phyloP scores from a whole-genome alignment of 2,113 vertebrate genomes.

The Colinus virginianus region DNA sequence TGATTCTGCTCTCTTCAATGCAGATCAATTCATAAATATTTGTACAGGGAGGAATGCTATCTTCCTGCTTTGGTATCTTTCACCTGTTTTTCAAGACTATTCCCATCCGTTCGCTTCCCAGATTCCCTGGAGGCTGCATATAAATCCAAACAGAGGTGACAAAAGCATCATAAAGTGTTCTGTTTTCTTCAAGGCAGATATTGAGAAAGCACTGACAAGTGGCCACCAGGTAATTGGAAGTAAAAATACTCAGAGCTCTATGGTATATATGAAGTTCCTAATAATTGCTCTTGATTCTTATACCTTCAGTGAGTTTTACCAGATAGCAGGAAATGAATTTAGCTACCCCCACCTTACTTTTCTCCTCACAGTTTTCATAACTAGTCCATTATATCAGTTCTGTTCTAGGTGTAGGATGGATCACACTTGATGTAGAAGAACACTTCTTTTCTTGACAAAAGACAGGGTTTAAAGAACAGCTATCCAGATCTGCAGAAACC shows the following conservation, averaged over 20 bases:
- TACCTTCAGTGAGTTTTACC: conserved; percentile 25
- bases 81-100: conserved; percentile 27
- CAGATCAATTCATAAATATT: not conserved
- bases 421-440: not conserved
- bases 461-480: not conserved
- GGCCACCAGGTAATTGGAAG: conserved; percentile 52
- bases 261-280: conserved; percentile 52
- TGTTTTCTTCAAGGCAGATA: conserved; percentile 66
- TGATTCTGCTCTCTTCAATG: not conserved
- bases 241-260: conserved; percentile 60
- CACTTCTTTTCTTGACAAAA: not conserved
- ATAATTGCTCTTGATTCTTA: conserved; percentile 67
- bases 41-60: conserved; percentile 33
- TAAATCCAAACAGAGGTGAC: conserved; percentile 47
- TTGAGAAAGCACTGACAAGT: conserved; percentile 51
- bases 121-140: conserved; percentile 53
- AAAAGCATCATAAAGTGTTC: conserved; percentile 52
- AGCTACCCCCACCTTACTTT: not conserved
- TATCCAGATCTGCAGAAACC: not conserved
- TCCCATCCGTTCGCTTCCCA: conserved; percentile 49
- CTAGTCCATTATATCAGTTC: not conserved
- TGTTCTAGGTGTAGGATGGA: not conserved
- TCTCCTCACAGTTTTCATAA: not conserved
- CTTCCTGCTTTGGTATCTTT: conserved; percentile 38
- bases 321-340: not conserved